Conservation (phyloP, 2,888 invertebrate species). For the Thereva unica region DNA sequence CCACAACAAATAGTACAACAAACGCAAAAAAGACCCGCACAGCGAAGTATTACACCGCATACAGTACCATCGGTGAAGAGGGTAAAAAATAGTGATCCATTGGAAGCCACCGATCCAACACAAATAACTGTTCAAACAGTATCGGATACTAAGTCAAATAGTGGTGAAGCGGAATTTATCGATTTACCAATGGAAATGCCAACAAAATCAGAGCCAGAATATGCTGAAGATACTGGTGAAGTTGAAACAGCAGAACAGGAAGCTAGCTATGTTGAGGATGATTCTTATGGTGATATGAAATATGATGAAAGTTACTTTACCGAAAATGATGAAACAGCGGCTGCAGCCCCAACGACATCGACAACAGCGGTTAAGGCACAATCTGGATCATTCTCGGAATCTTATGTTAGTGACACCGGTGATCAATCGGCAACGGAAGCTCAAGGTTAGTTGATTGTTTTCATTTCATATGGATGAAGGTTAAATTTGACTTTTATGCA, state of each 20-base stretch:
- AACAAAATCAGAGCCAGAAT: constrained; percentile 71
- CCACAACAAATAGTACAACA: constrained; percentile 49
- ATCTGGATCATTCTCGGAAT: constrained; percentile 50
- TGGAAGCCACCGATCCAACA: constrained; percentile 64
- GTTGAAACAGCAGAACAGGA: constrained; percentile 68
- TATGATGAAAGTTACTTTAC: constrained; percentile 59
- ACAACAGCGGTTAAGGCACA: constrained; percentile 54
- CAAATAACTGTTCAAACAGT: constrained; percentile 62
- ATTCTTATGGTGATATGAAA: constrained; percentile 68
- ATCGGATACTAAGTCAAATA: constrained; percentile 48
- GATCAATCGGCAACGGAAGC: constrained; percentile 58
- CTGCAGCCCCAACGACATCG: constrained; percentile 52
- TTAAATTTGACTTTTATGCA: constrained; percentile 3
- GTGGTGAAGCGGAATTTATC: constrained; percentile 57
- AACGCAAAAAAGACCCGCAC: constrained; percentile 54
- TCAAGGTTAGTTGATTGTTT: constrained; percentile 57
- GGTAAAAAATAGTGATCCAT: constrained; percentile 63
- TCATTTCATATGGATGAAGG: constrained; percentile 5
- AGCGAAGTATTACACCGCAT: constrained; percentile 52
- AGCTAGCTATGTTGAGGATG: constrained; percentile 68
- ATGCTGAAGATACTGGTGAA: constrained; percentile 67
- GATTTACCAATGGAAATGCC: constrained; percentile 61
- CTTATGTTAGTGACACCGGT: constrained; percentile 56
- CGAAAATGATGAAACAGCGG: constrained; percentile 56
- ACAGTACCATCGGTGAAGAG: constrained; percentile 43